Conservation (phyloP, 2,888 invertebrate species). For the Thera obeliscata region DNA sequence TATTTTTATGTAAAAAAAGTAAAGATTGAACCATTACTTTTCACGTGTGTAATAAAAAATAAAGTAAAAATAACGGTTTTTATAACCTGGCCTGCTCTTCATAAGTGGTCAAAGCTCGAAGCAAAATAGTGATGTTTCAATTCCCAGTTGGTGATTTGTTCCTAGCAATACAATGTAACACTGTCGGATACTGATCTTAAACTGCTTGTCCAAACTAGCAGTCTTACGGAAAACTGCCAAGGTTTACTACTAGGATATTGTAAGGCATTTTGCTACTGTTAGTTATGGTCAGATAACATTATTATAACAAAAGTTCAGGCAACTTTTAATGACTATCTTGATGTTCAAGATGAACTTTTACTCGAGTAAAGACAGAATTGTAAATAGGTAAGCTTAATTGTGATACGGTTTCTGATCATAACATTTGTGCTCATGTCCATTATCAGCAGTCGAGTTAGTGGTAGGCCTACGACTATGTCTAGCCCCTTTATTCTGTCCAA, state of each 20-base stretch:
- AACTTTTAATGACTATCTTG: slow-evolving; percentile 26
- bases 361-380: slow-evolving; percentile 22
- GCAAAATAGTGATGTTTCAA: slow-evolving; percentile 32
- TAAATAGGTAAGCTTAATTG: slow-evolving; percentile 35
- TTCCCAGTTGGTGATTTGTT: slow-evolving; percentile 35
- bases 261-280: slow-evolving; percentile 26
- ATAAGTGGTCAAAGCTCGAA: slow-evolving; percentile 26
- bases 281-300: slow-evolving; percentile 33
- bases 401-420: slow-evolving; percentile 33
- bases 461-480: slow-evolving; percentile 52
- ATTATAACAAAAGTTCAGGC: slow-evolving; percentile 21
- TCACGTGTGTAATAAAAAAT: neutral
- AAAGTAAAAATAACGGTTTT: slow-evolving; percentile 13
- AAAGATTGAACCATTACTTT: slow-evolving; percentile 15
- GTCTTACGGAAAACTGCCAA: slow-evolving; percentile 14
- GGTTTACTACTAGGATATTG: slow-evolving; percentile 19
- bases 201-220: slow-evolving; percentile 9
- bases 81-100: slow-evolving; percentile 15
- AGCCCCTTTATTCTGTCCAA: slow-evolving; percentile 60
- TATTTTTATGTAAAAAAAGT: slow-evolving; percentile 11
- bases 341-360: slow-evolving; percentile 27
- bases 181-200: slow-evolving; percentile 15
- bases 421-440: slow-evolving; percentile 25
- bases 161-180: slow-evolving; percentile 27
- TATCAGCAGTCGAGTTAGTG: slow-evolving; percentile 52